Percentiles rank a stretch among this genome's conserved stretches.
These are phyloP conservation scores for Eristalis intricaria DNA, from an alignment of 2,888 invertebrate genomes.

Conservation along the genomic window DNA sequence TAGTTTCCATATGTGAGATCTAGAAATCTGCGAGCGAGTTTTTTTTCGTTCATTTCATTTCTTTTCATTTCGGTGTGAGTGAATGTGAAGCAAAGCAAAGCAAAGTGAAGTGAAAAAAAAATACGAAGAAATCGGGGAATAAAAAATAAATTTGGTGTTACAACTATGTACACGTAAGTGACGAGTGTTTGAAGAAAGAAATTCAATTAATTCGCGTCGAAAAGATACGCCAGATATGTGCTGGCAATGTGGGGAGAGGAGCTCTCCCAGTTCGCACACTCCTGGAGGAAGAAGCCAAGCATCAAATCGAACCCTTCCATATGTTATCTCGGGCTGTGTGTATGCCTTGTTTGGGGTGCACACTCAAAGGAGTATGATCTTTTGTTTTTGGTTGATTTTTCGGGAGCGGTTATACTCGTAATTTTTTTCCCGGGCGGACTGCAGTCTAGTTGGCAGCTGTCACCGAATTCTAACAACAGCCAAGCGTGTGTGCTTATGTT, in stretches of 20 bases:
- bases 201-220: conserved; percentile 19
- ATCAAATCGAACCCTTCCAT: neutral
- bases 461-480: conserved; percentile 27
- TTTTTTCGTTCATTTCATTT: conserved; percentile 20
- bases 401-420: conserved; percentile 60
- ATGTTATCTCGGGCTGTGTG: conserved; percentile 18
- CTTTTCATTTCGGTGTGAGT: conserved; percentile 12
- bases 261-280: conserved; percentile 25
- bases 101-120: neutral
- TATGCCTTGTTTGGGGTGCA: conserved; percentile 60
- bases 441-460: conserved; percentile 60
- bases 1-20: conserved; percentile 53
- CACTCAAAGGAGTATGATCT: conserved; percentile 45
- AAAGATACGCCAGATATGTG: neutral
- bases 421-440: conserved; percentile 65
- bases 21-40: conserved; percentile 49
- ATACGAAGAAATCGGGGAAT: neutral
- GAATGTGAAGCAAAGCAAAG: neutral
- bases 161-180: conserved; percentile 54
- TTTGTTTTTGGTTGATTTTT: conserved; percentile 36
- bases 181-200: neutral
- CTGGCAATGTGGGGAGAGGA: neutral
- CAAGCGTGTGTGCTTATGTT: conserved; percentile 13
- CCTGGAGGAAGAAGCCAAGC: conserved; percentile 38
- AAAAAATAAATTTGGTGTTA: conserved; percentile 9